Evolutionary conservation across 1,140 invertebrate species (phyloP), one percentile per base, ranked within the genome.

Genomic region (Bombus picipes): DNA sequence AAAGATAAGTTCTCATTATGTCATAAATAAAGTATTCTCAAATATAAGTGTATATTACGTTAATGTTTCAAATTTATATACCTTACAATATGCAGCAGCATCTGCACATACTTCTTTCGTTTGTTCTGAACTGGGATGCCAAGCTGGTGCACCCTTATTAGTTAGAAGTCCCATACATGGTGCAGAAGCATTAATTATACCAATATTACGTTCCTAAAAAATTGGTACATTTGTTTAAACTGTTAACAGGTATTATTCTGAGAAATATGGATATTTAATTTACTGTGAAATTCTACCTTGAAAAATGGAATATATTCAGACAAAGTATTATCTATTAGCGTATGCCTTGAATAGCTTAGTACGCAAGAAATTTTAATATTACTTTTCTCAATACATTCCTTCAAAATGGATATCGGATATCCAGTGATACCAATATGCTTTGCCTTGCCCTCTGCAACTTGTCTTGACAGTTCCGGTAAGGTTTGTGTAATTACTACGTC

Each of bases 361-460:
- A 99, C 94, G 1, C 96, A 96, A 73, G 98, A 96, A 81, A 97
- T 97, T 86, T 96, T 96, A 0, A 97, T 96, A 13, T 95, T 95
- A 76, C 96, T 97, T 87, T 95, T 96, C 81, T 97, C 96, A 2
- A 98, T 94, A 76, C 97, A 96, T 89, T 98, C 96, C 94, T 97
- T 97, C 84, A 99, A 95, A 43, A 96, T 94, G 1, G 96, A 96
- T 6, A 99, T 93, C 3, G 98, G 97, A 95, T 99, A 99, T 2
- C 98, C 98, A 2, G 98, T 98, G 25, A 99, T 96, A 2, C 98
- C 98, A 87, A 99, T 98, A 92, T 96, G 97, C 86, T 96, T 96
- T 0, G 97, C 97, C 95, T 98, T 98, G 34, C 98, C 98, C 68
- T 97, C 95, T 25, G 96, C 95, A 28, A 97, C 97, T 28, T 98